Evolutionary conservation across 2,888 invertebrate species (phyloP).

Genomic region (Tachystola acroxantha): DNA sequence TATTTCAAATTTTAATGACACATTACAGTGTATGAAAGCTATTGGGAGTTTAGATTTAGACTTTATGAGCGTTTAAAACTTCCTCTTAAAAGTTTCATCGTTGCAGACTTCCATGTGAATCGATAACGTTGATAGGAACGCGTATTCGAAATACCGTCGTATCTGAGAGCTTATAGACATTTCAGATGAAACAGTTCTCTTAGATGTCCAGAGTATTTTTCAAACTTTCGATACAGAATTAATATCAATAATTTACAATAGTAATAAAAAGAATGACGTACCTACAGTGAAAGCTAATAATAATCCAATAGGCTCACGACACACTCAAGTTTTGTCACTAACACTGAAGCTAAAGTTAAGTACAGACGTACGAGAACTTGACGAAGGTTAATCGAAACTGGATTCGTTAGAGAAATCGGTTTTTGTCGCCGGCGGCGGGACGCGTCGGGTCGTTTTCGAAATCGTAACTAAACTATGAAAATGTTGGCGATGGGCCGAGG

Average conservation of each 20-base stretch:
- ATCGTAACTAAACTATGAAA: conserved; percentile 78
- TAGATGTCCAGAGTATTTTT: too few relatives aligned
- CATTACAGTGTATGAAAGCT: conserved; percentile 14
- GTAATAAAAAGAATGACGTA: conserved; percentile 29
- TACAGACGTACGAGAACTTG: conserved; percentile 54
- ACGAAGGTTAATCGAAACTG: conserved; percentile 56
- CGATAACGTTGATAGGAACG: not conserved
- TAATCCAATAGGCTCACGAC: conserved; percentile 56
- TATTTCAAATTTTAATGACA: conserved; percentile 16
- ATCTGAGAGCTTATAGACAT: too few relatives aligned
- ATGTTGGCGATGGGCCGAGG: conserved; percentile 70
- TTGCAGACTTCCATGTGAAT: not conserved
- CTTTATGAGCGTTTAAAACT: not conserved
- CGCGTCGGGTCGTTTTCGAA: conserved; percentile 79
- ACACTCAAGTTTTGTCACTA: conserved; percentile 51
- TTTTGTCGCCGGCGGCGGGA: conserved; percentile 73
- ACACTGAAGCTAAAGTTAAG: conserved; percentile 38
- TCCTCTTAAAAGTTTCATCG: not conserved
- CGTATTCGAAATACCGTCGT: too few relatives aligned
- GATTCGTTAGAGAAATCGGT: conserved; percentile 62
- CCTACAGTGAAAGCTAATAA: conserved; percentile 26
- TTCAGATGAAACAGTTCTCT: too few relatives aligned
- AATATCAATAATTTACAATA: not conserved
- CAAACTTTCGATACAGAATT: too few relatives aligned
- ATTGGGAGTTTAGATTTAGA: conserved; percentile 4